Evolutionary conservation across 2,888 invertebrate species (phyloP).

Genomic region (Dynastes maya): DNA sequence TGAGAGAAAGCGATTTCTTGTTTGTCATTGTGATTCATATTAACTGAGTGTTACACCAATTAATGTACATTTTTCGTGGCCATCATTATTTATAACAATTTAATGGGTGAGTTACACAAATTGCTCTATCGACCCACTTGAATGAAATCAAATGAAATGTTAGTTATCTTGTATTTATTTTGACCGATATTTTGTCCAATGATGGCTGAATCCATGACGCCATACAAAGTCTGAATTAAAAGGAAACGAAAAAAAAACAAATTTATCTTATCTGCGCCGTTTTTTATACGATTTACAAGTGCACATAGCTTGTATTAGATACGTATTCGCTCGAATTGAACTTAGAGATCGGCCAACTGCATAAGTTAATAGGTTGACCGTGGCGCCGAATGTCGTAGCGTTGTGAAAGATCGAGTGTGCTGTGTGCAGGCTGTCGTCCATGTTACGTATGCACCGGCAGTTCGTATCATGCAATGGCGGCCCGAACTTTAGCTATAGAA

Average conservation of each 20-base stretch:
- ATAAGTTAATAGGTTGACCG: slow-evolving; percentile 19
- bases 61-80: no score
- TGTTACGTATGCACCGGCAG: slow-evolving; percentile 24
- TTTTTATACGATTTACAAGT: not conserved
- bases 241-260: slow-evolving; percentile 4
- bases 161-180: no score
- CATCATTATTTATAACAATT: no score
- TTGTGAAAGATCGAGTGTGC: slow-evolving; percentile 24
- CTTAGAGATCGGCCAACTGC: slow-evolving; percentile 26
- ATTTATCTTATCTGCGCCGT: slow-evolving; percentile 31
- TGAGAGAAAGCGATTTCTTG: no score
- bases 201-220: no score
- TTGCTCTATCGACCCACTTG: no score
- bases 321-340: slow-evolving; percentile 22
- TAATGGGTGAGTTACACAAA: no score
- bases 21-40: no score
- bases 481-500: not conserved
- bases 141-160: no score
- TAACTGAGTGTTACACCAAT: no score
- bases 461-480: slow-evolving; percentile 33
- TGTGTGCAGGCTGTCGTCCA: slow-evolving; percentile 22
- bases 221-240: not conserved
- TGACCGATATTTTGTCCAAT: no score
- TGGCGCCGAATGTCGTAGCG: slow-evolving; percentile 31
- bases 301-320: not conserved